These are phyloP conservation scores for Mustela erminea DNA, from an alignment of 2,797 vertebrate genomes.

Conservation along the genomic window DNA sequence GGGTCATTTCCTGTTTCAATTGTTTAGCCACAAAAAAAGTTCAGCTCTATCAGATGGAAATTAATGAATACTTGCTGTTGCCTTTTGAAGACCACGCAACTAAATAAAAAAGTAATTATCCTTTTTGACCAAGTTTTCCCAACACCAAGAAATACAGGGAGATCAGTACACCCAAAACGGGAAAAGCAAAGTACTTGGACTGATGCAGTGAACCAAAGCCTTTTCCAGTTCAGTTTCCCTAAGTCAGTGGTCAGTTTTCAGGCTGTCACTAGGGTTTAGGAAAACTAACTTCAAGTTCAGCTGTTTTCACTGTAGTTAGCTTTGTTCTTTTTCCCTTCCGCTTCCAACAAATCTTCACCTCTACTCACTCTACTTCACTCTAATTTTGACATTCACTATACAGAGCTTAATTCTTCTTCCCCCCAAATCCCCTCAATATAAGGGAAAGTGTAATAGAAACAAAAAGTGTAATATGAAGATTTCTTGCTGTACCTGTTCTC, in stretches of 20 bases:
- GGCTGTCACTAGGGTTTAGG: not conserved
- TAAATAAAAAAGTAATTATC: slow-evolving; percentile 72
- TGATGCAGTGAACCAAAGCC: slow-evolving; percentile 18
- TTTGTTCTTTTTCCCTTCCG: not conserved
- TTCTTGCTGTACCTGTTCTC: not conserved
- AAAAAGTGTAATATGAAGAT: not conserved
- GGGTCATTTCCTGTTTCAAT: slow-evolving; percentile 93
- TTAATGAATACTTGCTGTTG: slow-evolving; percentile 78
- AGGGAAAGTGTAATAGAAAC: slow-evolving; percentile 5
- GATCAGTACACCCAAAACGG: not conserved
- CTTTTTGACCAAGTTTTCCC: slow-evolving; percentile 73
- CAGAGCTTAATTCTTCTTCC: slow-evolving; percentile 3
- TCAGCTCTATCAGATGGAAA: slow-evolving; percentile 78
- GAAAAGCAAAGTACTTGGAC: not conserved
- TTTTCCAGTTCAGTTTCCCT: slow-evolving; percentile 35
- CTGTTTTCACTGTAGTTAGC: not conserved
- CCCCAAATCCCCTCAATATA: not conserved
- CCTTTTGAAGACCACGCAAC: slow-evolving; percentile 68
- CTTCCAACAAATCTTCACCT: not conserved
- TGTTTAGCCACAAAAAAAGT: slow-evolving; percentile 85
- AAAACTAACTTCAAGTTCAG: not conserved
- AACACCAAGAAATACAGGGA: slow-evolving; percentile 49
- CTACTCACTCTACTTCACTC: not conserved
- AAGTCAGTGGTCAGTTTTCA: slow-evolving; percentile 54
- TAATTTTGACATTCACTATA: not conserved